Evolutionary conservation across 1,140 invertebrate species (phyloP).

Genomic region (Drosophila lacteicornis): DNA sequence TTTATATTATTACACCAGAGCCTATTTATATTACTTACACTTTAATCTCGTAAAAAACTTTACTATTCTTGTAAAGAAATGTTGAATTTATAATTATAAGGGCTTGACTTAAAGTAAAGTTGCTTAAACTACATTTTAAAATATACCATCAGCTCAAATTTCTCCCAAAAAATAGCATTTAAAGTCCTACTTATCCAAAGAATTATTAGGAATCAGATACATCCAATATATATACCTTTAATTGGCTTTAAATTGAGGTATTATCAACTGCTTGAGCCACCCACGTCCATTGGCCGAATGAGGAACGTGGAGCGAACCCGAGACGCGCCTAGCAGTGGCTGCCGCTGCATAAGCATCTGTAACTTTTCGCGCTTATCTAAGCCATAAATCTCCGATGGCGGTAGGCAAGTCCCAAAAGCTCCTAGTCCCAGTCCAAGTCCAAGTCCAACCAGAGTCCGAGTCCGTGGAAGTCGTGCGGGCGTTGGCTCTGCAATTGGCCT

Average conservation of each 20-base stretch:
- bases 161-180: not conserved
- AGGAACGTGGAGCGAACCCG: slow-evolving; percentile 51
- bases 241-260: not conserved
- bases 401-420: slow-evolving; percentile 72
- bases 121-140: too few relatives aligned
- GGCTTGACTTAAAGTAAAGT: too few relatives aligned
- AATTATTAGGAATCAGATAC: not conserved
- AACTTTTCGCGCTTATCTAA: slow-evolving; percentile 81
- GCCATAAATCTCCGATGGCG: slow-evolving; percentile 82
- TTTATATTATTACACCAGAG: too few relatives aligned
- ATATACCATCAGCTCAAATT: too few relatives aligned
- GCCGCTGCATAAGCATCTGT: slow-evolving; percentile 81
- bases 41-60: too few relatives aligned
- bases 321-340: slow-evolving; percentile 72
- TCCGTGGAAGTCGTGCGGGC: slow-evolving; percentile 70
- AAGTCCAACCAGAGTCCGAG: slow-evolving; percentile 37
- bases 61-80: too few relatives aligned
- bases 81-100: too few relatives aligned
- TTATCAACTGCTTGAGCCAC: slow-evolving; percentile 21
- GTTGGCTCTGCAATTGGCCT: slow-evolving; percentile 62
- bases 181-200: not conserved
- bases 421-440: slow-evolving; percentile 53
- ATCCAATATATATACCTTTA: not conserved
- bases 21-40: too few relatives aligned
- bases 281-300: slow-evolving; percentile 56